These are phyloP conservation scores for Mesitornis unicolor DNA, from an alignment of 2,113 vertebrate genomes.

Conservation along the genomic window DNA sequence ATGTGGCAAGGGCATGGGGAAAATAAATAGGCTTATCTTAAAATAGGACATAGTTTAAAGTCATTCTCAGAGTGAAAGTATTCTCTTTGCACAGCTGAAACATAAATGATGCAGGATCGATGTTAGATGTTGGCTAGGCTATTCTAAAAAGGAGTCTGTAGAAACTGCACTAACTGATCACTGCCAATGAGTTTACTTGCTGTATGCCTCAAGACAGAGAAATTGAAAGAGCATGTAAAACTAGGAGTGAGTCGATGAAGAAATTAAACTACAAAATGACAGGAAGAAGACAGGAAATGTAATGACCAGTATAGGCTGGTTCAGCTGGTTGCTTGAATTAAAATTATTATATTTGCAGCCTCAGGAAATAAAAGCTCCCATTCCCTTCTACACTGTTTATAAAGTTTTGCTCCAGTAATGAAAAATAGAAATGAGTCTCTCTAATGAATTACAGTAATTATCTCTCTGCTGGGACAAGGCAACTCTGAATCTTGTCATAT, in stretches of 20 bases:
- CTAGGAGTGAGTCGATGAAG: background rate
- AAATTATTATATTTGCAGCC: background rate
- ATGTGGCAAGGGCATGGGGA: background rate
- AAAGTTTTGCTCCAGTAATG: conserved; percentile 36
- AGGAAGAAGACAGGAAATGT: background rate
- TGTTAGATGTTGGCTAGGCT: background rate
- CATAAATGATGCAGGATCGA: background rate
- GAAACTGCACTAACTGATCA: background rate
- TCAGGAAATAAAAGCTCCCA: conserved; percentile 29
- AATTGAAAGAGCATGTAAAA: background rate
- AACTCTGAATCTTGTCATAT: background rate
- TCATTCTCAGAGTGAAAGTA: background rate
- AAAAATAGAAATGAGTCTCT: conserved; percentile 49
- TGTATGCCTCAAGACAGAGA: background rate
- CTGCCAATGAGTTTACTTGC: background rate
- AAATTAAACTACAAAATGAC: conserved; percentile 12
- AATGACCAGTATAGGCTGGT: background rate
- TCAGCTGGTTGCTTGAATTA: background rate
- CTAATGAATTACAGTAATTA: conserved; percentile 53
- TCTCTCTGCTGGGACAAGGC: conserved; percentile 31
- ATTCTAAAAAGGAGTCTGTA: background rate
- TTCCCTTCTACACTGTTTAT: conserved; percentile 16
- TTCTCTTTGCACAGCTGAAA: conserved; percentile 9
- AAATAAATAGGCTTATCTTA: conserved; percentile 43
- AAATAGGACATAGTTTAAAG: conserved; percentile 35